Percentiles rank a stretch among this genome's conserved stretches.
phyloP scores from a whole-genome alignment of 2,113 vertebrate species.

The Hiodon alosoides region DNA sequence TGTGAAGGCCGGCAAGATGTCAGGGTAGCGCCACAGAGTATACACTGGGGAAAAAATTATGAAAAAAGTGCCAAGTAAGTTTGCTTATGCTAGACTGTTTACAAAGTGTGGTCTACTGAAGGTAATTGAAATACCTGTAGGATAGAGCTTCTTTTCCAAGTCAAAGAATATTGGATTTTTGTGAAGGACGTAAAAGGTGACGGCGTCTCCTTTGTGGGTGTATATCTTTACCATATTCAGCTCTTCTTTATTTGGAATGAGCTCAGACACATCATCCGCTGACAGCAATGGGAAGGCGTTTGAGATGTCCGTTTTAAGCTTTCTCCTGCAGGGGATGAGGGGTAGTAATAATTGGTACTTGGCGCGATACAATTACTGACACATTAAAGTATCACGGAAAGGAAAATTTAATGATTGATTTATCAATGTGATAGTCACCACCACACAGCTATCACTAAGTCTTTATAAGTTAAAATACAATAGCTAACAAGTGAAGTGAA shows the following conservation, averaged over 20 bases:
- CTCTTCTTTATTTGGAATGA: slow-evolving; percentile 88
- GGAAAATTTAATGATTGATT: no score
- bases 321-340: slow-evolving; percentile 64
- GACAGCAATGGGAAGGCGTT: slow-evolving; percentile 71
- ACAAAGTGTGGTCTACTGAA: neutral
- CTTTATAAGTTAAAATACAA: no score
- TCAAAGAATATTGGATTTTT: slow-evolving; percentile 88
- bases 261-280: slow-evolving; percentile 66
- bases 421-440: no score
- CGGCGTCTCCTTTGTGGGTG: slow-evolving; percentile 77
- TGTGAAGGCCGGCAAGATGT: slow-evolving; percentile 74
- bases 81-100: no score
- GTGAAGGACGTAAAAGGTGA: slow-evolving; percentile 75
- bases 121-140: slow-evolving; percentile 70
- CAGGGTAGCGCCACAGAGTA: slow-evolving; percentile 75
- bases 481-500: no score
- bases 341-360: neutral
- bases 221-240: slow-evolving; percentile 81
- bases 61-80: neutral
- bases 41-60: slow-evolving; percentile 72
- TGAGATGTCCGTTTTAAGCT: slow-evolving; percentile 75
- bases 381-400: no score
- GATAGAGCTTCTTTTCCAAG: slow-evolving; percentile 77
- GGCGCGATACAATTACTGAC: neutral
- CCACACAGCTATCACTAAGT: no score